Percentiles rank a stretch among this genome's conserved stretches.
phyloP scores from a whole-genome alignment of 2,888 invertebrate genomes.

The Chrysina gloriosa region DNA sequence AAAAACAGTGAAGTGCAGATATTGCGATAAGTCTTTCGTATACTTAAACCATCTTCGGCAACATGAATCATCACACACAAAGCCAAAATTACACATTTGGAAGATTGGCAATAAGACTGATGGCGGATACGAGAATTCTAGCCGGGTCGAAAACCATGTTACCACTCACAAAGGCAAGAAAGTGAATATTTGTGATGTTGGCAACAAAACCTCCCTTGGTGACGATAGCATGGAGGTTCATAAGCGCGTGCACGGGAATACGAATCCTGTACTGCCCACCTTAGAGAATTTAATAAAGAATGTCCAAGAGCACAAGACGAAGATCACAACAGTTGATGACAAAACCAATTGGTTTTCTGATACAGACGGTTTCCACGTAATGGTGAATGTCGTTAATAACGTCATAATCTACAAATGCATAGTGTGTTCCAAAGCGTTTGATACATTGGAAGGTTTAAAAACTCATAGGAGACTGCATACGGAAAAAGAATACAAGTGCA shows the following conservation, averaged over 20 bases:
- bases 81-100: conserved; percentile 62
- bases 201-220: conserved; percentile 63
- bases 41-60: conserved; percentile 60
- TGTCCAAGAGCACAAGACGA: too few relatives aligned
- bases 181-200: conserved; percentile 61
- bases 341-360: too few relatives aligned
- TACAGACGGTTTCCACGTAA: too few relatives aligned
- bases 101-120: conserved; percentile 63
- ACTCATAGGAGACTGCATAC: conserved; percentile 60
- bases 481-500: conserved; percentile 62
- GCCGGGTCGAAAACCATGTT: conserved; percentile 63
- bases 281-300: too few relatives aligned
- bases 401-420: conserved; percentile 60
- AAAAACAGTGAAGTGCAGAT: conserved; percentile 61
- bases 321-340: too few relatives aligned
- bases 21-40: conserved; percentile 62
- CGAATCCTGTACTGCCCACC: too few relatives aligned
- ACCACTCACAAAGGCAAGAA: conserved; percentile 63
- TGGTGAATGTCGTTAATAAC: too few relatives aligned
- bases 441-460: conserved; percentile 60
- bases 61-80: conserved; percentile 61
- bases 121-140: conserved; percentile 62
- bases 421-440: conserved; percentile 61
- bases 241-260: too few relatives aligned
- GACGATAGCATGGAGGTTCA: too few relatives aligned